Conservation (phyloP, 2,797 vertebrate species). For the Gallinago nigripennis region DNA sequence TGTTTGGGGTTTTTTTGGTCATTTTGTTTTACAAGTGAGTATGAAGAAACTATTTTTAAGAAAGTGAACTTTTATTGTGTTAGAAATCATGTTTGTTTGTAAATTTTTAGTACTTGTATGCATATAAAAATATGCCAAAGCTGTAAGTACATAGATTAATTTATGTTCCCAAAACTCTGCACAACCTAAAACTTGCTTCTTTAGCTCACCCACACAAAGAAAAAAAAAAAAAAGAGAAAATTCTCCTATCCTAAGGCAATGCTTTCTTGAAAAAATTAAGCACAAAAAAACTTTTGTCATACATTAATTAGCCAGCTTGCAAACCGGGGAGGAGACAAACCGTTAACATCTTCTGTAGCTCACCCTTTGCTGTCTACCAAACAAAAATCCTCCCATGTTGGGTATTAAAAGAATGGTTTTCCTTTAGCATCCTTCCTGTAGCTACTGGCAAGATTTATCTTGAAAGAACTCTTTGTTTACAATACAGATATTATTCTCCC, state of each 20-base stretch:
- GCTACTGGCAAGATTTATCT: constrained; percentile 19
- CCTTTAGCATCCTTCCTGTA: background rate
- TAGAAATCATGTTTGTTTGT: background rate
- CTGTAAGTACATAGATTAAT: fast-evolving
- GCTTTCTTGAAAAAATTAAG: background rate
- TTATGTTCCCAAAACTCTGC: background rate
- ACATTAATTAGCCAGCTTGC: background rate
- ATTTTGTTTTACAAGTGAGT: background rate
- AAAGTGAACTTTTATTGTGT: background rate
- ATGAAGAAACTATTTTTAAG: background rate
- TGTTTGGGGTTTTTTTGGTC: background rate
- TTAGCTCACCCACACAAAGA: background rate
- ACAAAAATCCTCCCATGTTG: constrained; percentile 32
- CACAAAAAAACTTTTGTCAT: constrained; percentile 5
- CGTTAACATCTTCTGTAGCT: constrained; percentile 79
- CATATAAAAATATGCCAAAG: background rate
- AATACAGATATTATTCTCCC: constrained; percentile 17
- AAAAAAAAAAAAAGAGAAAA: background rate
- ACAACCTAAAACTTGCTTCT: background rate
- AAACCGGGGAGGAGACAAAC: constrained; percentile 51
- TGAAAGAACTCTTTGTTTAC: constrained; percentile 51
- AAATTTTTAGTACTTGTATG: background rate
- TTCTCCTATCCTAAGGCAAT: background rate
- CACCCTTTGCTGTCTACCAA: constrained; percentile 56
- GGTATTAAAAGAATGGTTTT: background rate